phyloP scores from a whole-genome alignment of 2,113 vertebrate species.

The Phoxinus phoxinus region DNA sequence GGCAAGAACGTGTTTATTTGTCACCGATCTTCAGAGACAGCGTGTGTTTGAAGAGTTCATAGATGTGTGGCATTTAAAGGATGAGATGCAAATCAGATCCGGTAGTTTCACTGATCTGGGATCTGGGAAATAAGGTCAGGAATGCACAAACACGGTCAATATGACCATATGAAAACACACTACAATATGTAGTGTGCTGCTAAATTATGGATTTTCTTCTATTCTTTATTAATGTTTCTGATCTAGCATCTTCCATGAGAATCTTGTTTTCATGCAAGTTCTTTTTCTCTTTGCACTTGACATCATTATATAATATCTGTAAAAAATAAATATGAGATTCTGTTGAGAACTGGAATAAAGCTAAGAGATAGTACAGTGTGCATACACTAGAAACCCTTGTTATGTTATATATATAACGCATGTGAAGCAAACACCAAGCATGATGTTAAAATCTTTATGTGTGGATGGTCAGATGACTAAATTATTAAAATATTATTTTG shows the following conservation, averaged over 20 bases:
- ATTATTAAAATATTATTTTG: not conserved
- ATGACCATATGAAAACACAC: not conserved
- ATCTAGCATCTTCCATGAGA: not conserved
- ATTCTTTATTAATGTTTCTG: not conserved
- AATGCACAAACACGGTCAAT: conserved; percentile 24
- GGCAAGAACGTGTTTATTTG: not conserved
- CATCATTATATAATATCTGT: not conserved
- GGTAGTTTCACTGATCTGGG: not conserved
- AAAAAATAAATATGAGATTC: not conserved
- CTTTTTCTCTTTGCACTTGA: not conserved
- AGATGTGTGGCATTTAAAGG: not conserved
- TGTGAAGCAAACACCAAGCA: not conserved
- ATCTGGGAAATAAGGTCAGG: conserved; percentile 43
- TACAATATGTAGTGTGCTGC: not conserved
- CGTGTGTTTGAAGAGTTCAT: not conserved
- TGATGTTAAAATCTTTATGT: not conserved
- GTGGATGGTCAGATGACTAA: not conserved
- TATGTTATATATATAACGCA: not conserved
- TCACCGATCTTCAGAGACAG: not conserved
- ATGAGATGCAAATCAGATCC: not conserved
- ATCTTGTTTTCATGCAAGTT: not conserved
- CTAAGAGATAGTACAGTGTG: not conserved
- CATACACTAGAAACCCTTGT: not conserved
- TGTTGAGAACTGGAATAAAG: not conserved
- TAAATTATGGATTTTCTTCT: not conserved